phyloP scores from a whole-genome alignment of 2,797 vertebrate genomes.

The Florisuga fusca region DNA sequence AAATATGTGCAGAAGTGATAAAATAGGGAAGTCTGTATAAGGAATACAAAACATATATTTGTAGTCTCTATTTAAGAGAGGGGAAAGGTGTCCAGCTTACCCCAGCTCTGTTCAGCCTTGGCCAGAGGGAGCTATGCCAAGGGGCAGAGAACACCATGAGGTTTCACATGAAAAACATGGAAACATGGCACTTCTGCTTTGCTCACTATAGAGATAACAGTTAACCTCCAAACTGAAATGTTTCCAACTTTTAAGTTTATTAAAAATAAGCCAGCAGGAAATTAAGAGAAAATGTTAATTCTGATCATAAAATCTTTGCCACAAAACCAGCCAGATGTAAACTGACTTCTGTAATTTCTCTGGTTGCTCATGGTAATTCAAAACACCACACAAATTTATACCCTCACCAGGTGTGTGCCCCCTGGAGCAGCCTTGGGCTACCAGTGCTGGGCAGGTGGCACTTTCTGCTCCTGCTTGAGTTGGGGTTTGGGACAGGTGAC shows the following conservation, averaged over 20 bases:
- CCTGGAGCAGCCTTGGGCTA: rapidly evolving
- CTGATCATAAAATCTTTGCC: background rate
- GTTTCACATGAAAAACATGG: background rate
- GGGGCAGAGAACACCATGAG: rapidly evolving
- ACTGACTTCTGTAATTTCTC: background rate
- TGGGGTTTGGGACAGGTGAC: too few relatives aligned
- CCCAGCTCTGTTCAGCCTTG: rapidly evolving
- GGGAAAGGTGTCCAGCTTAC: background rate
- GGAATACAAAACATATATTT: background rate
- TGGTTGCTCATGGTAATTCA: rapidly evolving
- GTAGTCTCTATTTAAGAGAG: background rate
- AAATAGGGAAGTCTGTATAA: background rate
- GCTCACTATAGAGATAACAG: background rate
- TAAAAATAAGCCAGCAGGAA: background rate
- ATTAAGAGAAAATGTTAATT: background rate
- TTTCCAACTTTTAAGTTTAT: background rate
- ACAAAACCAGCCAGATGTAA: background rate
- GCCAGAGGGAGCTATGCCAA: background rate
- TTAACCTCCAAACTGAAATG: background rate
- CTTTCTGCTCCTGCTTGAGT: rapidly evolving
- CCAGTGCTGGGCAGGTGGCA: rapidly evolving
- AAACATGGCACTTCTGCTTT: rapidly evolving
- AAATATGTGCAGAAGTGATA: background rate
- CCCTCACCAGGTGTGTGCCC: rapidly evolving
- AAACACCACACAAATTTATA: rapidly evolving